These are phyloP conservation scores for Vannuccia rotundouncinata DNA, from an alignment of 2,888 invertebrate species.

Conservation along the genomic window DNA sequence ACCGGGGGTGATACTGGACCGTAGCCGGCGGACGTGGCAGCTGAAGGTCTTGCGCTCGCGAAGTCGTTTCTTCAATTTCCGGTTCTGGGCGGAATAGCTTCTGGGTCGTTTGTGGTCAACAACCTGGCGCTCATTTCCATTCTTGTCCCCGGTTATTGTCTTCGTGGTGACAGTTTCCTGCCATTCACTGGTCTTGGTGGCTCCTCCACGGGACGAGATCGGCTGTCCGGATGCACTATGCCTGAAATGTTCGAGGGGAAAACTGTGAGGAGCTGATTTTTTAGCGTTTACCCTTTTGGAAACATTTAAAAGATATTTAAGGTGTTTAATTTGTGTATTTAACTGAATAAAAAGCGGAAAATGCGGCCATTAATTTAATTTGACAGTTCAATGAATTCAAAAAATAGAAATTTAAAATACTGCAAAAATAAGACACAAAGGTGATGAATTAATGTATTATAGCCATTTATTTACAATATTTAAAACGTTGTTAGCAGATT, in stretches of 20 bases:
- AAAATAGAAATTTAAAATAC: no score
- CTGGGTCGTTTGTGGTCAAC: background rate
- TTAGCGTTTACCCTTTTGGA: background rate
- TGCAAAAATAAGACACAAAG: no score
- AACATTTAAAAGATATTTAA: background rate
- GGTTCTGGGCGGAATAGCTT: background rate
- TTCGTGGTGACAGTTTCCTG: background rate
- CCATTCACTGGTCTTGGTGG: background rate
- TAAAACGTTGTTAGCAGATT: no score
- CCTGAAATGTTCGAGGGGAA: no score
- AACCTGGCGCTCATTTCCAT: background rate
- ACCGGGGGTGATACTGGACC: constrained; percentile 72
- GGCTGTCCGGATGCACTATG: no score
- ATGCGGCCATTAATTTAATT: no score
- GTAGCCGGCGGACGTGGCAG: constrained; percentile 14
- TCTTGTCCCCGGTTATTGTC: background rate
- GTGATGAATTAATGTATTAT: no score
- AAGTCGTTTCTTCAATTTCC: background rate
- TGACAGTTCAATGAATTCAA: no score
- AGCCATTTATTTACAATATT: no score
- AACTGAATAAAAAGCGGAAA: no score
- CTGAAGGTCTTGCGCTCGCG: background rate
- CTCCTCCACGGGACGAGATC: background rate
- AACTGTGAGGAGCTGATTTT: background rate
- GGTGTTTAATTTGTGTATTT: no score